phyloP scores from a whole-genome alignment of 2,113 vertebrate genomes.

The Amblyopsis rosae region DNA sequence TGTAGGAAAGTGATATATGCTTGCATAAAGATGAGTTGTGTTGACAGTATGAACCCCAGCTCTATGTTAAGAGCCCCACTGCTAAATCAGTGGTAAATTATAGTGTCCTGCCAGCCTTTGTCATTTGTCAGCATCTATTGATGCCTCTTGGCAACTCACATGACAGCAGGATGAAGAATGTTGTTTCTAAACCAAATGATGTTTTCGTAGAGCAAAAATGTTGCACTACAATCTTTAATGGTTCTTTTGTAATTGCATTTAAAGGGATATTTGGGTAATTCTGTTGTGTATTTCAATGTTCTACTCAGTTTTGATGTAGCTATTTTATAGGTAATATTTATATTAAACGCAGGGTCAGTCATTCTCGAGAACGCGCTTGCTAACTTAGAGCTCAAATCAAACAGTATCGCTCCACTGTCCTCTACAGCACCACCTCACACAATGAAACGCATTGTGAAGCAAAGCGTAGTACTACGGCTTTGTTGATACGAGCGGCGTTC shows the following conservation, averaged over 20 bases:
- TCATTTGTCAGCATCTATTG: conserved; percentile 56
- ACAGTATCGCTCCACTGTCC: too few relatives aligned
- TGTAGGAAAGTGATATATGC: conserved; percentile 64
- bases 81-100: conserved; percentile 75
- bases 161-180: conserved; percentile 28
- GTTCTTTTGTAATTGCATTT: neutral
- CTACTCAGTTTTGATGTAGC: too few relatives aligned
- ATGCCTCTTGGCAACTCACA: conserved; percentile 37
- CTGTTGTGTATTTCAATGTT: too few relatives aligned
- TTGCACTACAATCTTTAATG: neutral
- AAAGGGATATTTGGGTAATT: too few relatives aligned
- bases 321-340: too few relatives aligned
- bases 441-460: too few relatives aligned
- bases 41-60: conserved; percentile 62
- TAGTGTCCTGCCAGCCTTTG: conserved; percentile 53
- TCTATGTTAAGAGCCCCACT: conserved; percentile 64
- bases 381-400: too few relatives aligned
- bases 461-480: too few relatives aligned
- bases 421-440: too few relatives aligned
- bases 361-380: too few relatives aligned
- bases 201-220: conserved; percentile 4
- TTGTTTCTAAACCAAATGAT: conserved; percentile 25
- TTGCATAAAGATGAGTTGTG: conserved; percentile 74
- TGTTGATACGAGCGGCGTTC: too few relatives aligned
- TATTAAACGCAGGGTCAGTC: too few relatives aligned